phyloP scores from a whole-genome alignment of 2,888 invertebrate species.

The Litoditis marina region DNA sequence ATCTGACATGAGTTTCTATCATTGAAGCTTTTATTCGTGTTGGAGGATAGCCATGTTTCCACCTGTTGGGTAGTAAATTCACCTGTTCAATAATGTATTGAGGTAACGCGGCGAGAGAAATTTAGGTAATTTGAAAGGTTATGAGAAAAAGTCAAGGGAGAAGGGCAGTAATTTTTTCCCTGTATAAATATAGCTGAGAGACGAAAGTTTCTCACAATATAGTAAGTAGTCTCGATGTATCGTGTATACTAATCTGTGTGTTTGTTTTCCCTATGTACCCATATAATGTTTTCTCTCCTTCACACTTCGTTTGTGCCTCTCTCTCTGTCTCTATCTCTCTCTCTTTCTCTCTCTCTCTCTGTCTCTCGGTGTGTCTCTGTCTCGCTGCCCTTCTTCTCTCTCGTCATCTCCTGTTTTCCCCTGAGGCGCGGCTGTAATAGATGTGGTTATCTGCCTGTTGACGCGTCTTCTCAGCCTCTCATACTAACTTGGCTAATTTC shows the following conservation, averaged over 20 bases:
- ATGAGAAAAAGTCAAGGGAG: too few relatives aligned
- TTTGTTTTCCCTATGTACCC: neutral
- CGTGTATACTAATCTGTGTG: neutral
- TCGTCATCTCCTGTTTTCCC: neutral
- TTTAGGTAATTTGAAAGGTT: too few relatives aligned
- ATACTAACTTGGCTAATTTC: conserved; percentile 19
- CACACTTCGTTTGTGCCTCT: neutral
- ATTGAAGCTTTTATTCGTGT: too few relatives aligned
- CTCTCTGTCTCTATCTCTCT: conserved; percentile 25
- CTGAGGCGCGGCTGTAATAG: conserved; percentile 18
- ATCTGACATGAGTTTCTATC: too few relatives aligned
- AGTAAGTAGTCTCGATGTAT: too few relatives aligned
- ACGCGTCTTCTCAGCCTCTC: conserved; percentile 14
- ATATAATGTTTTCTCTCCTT: neutral
- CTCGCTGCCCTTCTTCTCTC: neutral
- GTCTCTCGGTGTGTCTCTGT: neutral
- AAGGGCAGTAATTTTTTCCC: too few relatives aligned
- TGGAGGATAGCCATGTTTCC: too few relatives aligned
- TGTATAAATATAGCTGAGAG: too few relatives aligned
- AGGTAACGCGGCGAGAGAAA: too few relatives aligned
- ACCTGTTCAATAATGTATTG: too few relatives aligned
- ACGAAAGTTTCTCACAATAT: too few relatives aligned
- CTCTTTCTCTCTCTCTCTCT: conserved; percentile 19
- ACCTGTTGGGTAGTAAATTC: too few relatives aligned
- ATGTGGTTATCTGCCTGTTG: conserved; percentile 25